Evolutionary conservation across 2,888 invertebrate species (phyloP), one percentile per base, ranked within the genome.

Genomic region (Boloria selene): DNA sequence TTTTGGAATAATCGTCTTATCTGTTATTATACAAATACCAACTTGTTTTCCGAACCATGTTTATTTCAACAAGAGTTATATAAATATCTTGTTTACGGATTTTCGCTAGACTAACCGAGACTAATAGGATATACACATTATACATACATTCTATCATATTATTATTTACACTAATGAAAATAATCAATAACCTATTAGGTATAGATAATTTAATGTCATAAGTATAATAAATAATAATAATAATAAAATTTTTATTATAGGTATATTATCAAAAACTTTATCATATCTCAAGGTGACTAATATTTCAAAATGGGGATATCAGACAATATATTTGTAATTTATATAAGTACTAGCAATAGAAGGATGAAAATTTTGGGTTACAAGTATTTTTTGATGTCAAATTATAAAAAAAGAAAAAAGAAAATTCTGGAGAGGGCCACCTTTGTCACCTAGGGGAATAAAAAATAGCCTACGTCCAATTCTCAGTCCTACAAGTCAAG

Each of bases 51-150:
- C 64, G 53, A 64, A 50, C 18, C 51, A 59, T 54, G 61, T 61
- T 65, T 65, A 65, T 54, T 53, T 59, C n/a, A 58, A 54, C 54
- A n/a, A 62, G 38, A 47, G 38, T 38, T 59, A 54, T 52, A 52
- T 56, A 53, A 59, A 58, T 54, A 61, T 26, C 17, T 50, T 67
- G 67, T 69, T 69, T 69, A 69, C 59, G n/a, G n/a, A 60, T 47
- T 26, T 59, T 50, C 14, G 49, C 47, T 49, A 59, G 16, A 14
- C 22, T 18, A n/a, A 16, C 2, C 56, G 45, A 45, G 4, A n/a
- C n/a, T 18, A 10, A 38, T 5, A 49, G 49, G 31, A 31, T 3
- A 47, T 13, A 31, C 47, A 4, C 44, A 22, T 14, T 26, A n/a
- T 18, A 16, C 1, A 7, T 26, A 26, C 22, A 10, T 58, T n/a